Percentiles rank a stretch among this genome's conserved stretches.
These are phyloP conservation scores for Cheirogaleus major DNA, from an alignment of 2,797 vertebrate species.

Conservation along the genomic window DNA sequence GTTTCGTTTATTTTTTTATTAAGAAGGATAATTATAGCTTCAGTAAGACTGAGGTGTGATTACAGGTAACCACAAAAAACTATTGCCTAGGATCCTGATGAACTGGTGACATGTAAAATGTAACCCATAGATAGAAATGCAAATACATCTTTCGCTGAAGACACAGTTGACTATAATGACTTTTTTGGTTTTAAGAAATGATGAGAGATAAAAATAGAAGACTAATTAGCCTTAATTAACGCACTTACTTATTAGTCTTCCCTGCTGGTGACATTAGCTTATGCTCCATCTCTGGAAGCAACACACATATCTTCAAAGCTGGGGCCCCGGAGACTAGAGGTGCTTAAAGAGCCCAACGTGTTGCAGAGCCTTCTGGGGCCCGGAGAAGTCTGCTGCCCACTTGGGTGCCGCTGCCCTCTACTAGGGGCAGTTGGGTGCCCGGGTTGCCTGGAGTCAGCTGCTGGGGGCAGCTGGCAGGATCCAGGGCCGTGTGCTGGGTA, in stretches of 20 bases:
- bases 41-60: background rate
- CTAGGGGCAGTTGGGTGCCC: background rate
- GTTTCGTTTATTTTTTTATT: background rate
- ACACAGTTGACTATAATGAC: constrained; percentile 1
- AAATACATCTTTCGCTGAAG: constrained; percentile 5
- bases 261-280: constrained; percentile 20
- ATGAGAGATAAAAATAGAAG: constrained; percentile 62
- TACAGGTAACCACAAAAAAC: background rate
- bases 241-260: constrained; percentile 50
- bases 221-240: constrained; percentile 55
- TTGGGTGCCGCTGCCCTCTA: background rate
- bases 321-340: background rate
- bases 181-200: constrained; percentile 57
- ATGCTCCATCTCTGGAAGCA: background rate
- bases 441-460: too few relatives aligned
- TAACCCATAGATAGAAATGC: background rate
- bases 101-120: background rate
- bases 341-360: background rate
- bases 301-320: background rate
- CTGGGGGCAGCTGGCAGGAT: background rate
- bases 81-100: background rate
- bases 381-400: rapidly evolving
- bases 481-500: rapidly evolving
- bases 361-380: too few relatives aligned
- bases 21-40: background rate